Evolutionary conservation across 2,113 vertebrate genomes (phyloP).

Genomic region (Regulus satrapa): DNA sequence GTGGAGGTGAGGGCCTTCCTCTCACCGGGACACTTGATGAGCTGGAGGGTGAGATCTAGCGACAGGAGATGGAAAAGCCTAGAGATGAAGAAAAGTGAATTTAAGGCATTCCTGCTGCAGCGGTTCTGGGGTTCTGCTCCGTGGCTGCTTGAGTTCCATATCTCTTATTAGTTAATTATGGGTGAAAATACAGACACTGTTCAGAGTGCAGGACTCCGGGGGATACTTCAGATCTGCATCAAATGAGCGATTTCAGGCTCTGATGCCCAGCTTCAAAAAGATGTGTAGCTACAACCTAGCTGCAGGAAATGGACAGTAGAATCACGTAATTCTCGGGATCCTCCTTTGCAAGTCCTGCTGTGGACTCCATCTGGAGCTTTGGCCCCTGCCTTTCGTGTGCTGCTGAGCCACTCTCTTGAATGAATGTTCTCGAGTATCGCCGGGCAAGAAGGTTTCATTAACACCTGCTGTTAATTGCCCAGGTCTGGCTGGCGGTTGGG

Average conservation of each 20-base stretch:
- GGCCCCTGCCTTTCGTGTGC: rapidly evolving
- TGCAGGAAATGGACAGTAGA: background rate
- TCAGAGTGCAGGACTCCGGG: background rate
- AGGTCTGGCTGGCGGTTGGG: background rate
- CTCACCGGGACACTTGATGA: rapidly evolving
- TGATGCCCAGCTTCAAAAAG: background rate
- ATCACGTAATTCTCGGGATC: rapidly evolving
- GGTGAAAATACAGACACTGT: background rate
- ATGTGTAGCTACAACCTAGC: background rate
- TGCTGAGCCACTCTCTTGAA: background rate
- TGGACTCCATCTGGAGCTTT: background rate
- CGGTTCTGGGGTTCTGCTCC: background rate
- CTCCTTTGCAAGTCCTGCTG: background rate
- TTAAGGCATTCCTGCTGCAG: background rate
- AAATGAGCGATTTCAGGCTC: background rate
- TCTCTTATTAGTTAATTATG: rapidly evolving
- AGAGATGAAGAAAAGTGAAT: background rate
- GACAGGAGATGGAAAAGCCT: background rate
- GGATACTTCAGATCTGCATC: background rate
- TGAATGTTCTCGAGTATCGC: background rate
- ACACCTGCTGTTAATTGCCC: background rate
- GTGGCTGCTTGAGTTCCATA: rapidly evolving
- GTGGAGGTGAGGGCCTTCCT: background rate
- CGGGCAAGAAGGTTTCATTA: background rate
- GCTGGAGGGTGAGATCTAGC: background rate